phyloP scores from a whole-genome alignment of 2,797 vertebrate genomes.

The Manis javanica region DNA sequence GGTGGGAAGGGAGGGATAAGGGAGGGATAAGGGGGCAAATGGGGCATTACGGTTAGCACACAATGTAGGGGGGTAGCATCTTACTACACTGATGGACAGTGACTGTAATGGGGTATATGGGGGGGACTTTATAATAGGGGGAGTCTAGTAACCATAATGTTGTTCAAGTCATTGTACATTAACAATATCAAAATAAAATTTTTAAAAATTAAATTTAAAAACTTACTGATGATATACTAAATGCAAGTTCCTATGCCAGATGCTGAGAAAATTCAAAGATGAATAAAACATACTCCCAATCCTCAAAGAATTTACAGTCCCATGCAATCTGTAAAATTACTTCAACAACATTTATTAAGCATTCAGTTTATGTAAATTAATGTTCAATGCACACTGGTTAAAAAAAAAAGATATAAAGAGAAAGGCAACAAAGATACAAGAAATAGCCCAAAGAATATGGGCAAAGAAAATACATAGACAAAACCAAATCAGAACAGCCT shows the following conservation, averaged over 20 bases:
- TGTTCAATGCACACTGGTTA: not conserved
- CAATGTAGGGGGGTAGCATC: no score
- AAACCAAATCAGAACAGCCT: slow-evolving; percentile 9
- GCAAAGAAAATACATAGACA: slow-evolving; percentile 20
- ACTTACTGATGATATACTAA: slow-evolving; percentile 20
- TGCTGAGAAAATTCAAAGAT: slow-evolving; percentile 68
- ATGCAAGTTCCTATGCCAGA: slow-evolving; percentile 26
- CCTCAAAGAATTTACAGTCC: slow-evolving; percentile 54
- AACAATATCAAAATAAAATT: no score
- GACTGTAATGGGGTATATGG: no score
- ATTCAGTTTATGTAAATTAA: slow-evolving; percentile 50
- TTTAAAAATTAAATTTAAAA: no score
- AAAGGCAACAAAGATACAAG: slow-evolving; percentile 36
- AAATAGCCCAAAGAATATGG: not conserved
- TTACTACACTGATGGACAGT: no score
- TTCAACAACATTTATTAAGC: slow-evolving; percentile 54
- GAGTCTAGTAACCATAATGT: no score
- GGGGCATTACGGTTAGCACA: no score
- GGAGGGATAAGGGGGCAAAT: no score
- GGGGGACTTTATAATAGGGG: no score
- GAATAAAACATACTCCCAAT: slow-evolving; percentile 51
- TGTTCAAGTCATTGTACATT: no score
- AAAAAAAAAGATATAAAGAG: not conserved
- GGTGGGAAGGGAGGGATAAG: no score
- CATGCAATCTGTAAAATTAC: slow-evolving; percentile 32